phyloP scores from a whole-genome alignment of 2,113 vertebrate genomes.

The Otus sunia region DNA sequence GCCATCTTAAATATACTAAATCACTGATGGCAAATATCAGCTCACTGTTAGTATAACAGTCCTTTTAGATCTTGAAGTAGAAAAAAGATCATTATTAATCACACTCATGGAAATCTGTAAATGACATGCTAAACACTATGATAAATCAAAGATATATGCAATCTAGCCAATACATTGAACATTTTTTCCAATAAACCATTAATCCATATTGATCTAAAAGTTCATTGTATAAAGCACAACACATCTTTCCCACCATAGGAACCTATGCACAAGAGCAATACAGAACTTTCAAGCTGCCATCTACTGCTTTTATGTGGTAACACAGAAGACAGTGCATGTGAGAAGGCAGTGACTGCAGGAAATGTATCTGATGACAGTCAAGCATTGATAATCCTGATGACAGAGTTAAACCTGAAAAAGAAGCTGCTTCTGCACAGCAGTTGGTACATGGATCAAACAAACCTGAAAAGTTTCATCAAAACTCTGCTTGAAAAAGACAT shows the following conservation, averaged over 20 bases:
- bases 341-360: not conserved
- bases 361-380: not conserved
- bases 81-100: not conserved
- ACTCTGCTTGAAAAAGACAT: not conserved
- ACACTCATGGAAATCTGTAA: not conserved
- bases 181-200: not conserved
- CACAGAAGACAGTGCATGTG: not conserved
- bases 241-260: not conserved
- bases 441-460: not conserved
- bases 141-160: not conserved
- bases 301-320: not conserved
- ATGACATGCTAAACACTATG: not conserved
- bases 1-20: not conserved
- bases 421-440: not conserved
- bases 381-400: not conserved
- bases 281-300: slow-evolving; percentile 28
- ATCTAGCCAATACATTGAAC: not conserved
- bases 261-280: not conserved
- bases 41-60: not conserved
- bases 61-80: not conserved
- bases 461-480: too few species aligned
- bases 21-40: not conserved
- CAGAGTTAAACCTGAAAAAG: not conserved
- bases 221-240: not conserved
- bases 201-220: not conserved